Base-by-base conservation (phyloP, 2,888 invertebrate genomes). In the Andrena chrysosceles region DNA sequence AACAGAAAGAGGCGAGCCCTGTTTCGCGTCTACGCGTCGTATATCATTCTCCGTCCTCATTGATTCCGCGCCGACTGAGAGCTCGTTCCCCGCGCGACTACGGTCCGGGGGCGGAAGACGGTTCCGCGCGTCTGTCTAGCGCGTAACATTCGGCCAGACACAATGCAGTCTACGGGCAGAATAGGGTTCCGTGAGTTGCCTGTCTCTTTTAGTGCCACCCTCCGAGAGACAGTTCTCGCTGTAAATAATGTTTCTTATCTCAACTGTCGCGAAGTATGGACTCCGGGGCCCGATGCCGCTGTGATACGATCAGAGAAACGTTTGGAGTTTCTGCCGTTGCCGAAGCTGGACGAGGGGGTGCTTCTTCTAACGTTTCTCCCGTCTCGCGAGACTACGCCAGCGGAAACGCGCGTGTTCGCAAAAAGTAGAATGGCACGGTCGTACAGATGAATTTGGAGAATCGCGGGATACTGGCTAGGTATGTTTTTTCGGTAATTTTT, bases 11-110 rank as follows among this genome's bases (percentile, higher is more conserved):
- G 42, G 89, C 89, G 85, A 85, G 88, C 83, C 90, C 86, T 88
- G 89, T 91, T 91, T 88, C 87, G 89, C 91, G 90, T 92, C 92
- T 91, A 89, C 90, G 88, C 87, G 90, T 89, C 91, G 85, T 92
- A 92, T 91, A 92, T 92, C 92, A 92, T 90, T 74, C 82, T 48
- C 59, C 79, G 35, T 26, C 16, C 87, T 88, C 92, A 92, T 92
- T 92, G 92, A 93, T 92, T 92, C 89, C 85, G 73, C 83, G 79
- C 62, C 63, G 75, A 71, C 73, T 60, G 23, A 49, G 56, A 26
- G 60, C 74, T 52, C 16, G 68, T 64, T 66, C 52, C 66, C 20
- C 54, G 49, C 33, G 74, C 74, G 71, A 67, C 64, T 68, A 49
- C 75, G 49, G 70, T 59, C 35, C 52, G 23, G 26, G 70, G 48